These are phyloP conservation scores for Eristalis pertinax DNA, from an alignment of 2,888 invertebrate species.

Conservation along the genomic window DNA sequence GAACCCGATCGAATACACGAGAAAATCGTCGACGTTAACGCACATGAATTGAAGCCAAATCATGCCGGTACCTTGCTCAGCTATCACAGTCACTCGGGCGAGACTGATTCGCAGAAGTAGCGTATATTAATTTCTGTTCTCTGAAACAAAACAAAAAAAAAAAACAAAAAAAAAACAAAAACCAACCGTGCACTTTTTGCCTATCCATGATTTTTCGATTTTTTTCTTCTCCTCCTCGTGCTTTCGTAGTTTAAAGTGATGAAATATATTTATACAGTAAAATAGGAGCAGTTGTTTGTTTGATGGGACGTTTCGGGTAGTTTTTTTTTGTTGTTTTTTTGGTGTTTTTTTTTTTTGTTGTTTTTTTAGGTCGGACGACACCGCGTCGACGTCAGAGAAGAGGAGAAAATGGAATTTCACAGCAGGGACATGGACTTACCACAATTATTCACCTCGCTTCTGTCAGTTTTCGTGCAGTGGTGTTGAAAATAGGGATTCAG, in stretches of 20 bases:
- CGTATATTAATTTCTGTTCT: background rate
- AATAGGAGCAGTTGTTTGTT: background rate
- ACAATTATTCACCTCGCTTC: slow-evolving; percentile 25
- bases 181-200: background rate
- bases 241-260: background rate
- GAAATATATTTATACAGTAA: background rate
- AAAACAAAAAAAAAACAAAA: background rate
- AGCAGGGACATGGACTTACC: background rate
- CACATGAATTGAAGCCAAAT: slow-evolving; percentile 84
- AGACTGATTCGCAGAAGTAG: slow-evolving; percentile 44
- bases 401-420: no score
- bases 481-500: slow-evolving; percentile 2
- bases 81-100: slow-evolving; percentile 80
- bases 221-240: background rate
- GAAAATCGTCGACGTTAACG: slow-evolving; percentile 83
- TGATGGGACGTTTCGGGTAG: no score
- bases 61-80: slow-evolving; percentile 84
- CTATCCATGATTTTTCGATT: background rate
- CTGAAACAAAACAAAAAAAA: background rate
- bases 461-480: background rate
- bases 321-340: background rate
- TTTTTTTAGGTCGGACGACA: no score
- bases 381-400: no score
- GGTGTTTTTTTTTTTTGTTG: no score
- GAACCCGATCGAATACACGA: slow-evolving; percentile 81